Percentiles rank a stretch among this genome's conserved stretches.
Evolutionary conservation across 2,888 invertebrate genomes (phyloP).

Genomic region (Pseudococcus longispinus): DNA sequence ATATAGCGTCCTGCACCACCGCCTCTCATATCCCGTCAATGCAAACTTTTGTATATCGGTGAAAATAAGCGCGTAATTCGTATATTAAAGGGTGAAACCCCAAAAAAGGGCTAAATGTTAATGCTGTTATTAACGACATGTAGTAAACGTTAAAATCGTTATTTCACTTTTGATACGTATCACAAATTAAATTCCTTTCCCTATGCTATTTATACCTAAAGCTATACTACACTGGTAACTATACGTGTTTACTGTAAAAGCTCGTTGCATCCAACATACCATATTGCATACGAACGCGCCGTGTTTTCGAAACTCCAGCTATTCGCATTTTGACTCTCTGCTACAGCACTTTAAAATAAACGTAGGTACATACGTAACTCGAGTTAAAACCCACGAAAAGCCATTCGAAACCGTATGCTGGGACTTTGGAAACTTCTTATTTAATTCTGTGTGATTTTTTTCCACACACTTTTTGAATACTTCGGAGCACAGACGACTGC

Average conservation of each 20-base stretch:
- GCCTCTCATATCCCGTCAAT: neutral
- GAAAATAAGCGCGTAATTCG: constrained; percentile 53
- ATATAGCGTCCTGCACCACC: neutral
- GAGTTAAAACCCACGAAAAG: no score
- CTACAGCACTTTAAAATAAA: no score
- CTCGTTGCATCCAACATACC: neutral
- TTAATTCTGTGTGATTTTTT: neutral
- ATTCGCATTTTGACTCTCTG: neutral
- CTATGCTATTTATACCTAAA: neutral
- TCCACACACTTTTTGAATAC: neutral
- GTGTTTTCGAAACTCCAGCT: neutral
- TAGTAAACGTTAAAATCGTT: constrained; percentile 55
- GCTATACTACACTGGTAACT: neutral
- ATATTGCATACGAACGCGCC: neutral
- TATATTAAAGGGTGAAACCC: constrained; percentile 53
- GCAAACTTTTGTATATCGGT: constrained; percentile 50
- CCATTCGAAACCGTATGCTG: no score
- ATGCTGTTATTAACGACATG: constrained; percentile 52
- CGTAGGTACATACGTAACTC: no score
- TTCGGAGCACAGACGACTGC: neutral
- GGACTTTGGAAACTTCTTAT: neutral
- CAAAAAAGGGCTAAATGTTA: constrained; percentile 53
- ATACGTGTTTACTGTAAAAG: neutral
- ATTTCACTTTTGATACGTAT: constrained; percentile 50
- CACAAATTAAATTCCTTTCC: constrained; percentile 38